These are phyloP conservation scores for Amphiprion percula DNA, from an alignment of 2,113 vertebrate species.

Conservation along the genomic window DNA sequence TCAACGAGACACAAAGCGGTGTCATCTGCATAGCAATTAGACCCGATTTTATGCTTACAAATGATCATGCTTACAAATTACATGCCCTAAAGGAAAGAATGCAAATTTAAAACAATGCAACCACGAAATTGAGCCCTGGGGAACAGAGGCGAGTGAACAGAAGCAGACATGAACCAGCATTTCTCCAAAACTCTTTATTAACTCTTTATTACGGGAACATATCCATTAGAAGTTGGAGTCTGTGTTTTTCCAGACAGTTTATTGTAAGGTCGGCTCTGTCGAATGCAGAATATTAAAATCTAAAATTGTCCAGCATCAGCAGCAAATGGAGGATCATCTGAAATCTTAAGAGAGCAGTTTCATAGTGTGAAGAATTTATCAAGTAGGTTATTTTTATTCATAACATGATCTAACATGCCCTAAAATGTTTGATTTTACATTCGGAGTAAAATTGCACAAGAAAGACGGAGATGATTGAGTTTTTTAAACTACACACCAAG, in stretches of 20 bases:
- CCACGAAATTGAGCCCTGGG: background rate
- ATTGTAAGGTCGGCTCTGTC: slow-evolving; percentile 20
- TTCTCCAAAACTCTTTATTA: background rate
- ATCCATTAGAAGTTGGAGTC: background rate
- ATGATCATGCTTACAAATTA: slow-evolving; percentile 25
- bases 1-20: slow-evolving; percentile 13
- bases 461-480: no score
- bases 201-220: background rate
- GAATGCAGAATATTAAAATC: slow-evolving; percentile 4
- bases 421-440: background rate
- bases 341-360: slow-evolving; percentile 26
- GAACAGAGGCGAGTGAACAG: background rate
- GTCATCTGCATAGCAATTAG: slow-evolving; percentile 52
- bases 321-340: background rate
- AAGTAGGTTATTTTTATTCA: slow-evolving; percentile 3
- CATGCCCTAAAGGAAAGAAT: slow-evolving; percentile 25
- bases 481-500: background rate
- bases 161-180: slow-evolving; percentile 15
- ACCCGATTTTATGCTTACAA: slow-evolving; percentile 34
- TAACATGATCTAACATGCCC: background rate
- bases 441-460: no score
- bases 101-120: slow-evolving; percentile 35
- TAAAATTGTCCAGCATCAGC: background rate
- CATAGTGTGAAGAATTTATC: background rate
- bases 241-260: background rate